phyloP scores from a whole-genome alignment of 2,888 invertebrate species.

The Hirtodrosophila confusa region DNA sequence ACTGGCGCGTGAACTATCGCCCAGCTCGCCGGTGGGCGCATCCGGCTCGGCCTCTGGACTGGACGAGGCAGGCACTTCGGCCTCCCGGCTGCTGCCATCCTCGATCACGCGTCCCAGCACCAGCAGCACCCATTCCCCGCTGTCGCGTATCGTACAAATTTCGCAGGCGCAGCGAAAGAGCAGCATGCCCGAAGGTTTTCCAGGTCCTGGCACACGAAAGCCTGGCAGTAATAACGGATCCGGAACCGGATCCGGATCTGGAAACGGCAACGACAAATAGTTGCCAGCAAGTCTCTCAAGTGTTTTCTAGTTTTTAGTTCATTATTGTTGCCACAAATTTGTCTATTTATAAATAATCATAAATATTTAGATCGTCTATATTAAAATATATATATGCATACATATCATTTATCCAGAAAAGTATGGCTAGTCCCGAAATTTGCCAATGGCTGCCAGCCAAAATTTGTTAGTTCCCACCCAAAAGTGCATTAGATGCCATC shows the following conservation, averaged over 20 bases:
- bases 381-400: constrained; percentile 6
- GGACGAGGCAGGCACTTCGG: constrained; percentile 49
- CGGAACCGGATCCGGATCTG: neutral
- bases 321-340: constrained; percentile 39
- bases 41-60: neutral
- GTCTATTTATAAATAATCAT: constrained; percentile 5
- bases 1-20: constrained; percentile 75
- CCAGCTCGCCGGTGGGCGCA: constrained; percentile 49
- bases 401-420: constrained; percentile 1
- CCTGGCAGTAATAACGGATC: constrained; percentile 13
- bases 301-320: constrained; percentile 50
- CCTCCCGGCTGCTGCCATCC: constrained; percentile 66
- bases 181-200: constrained; percentile 76
- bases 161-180: constrained; percentile 83
- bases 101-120: constrained; percentile 65
- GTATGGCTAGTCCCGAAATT: constrained; percentile 16
- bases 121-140: constrained; percentile 83
- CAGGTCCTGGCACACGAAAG: constrained; percentile 29
- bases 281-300: constrained; percentile 32
- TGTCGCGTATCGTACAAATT: constrained; percentile 83
- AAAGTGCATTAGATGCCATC: constrained; percentile 2
- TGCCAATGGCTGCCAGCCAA: constrained; percentile 26
- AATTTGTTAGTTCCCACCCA: neutral
- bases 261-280: constrained; percentile 31
- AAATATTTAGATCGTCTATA: constrained; percentile 10